Conservation (phyloP, 1,140 invertebrate species). For the Danaus plexippus region DNA sequence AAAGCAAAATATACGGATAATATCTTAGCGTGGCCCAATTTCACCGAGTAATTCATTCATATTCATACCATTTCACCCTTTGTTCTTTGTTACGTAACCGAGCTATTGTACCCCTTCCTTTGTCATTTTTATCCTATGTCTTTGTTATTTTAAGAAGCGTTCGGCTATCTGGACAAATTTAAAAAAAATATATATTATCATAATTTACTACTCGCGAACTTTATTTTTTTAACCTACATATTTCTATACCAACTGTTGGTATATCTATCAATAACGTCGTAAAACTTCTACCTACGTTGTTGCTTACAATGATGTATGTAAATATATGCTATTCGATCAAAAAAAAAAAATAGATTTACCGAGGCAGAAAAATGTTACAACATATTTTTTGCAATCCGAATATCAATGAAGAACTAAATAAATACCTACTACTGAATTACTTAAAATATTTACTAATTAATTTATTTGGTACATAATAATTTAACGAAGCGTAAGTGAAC, state of each 20-base stretch:
- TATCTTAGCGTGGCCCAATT: slow-evolving; percentile 45
- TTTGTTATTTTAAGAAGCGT: slow-evolving; percentile 23
- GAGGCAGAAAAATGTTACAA: too few species aligned
- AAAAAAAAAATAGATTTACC: too few species aligned
- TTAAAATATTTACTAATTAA: too few species aligned
- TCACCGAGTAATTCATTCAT: slow-evolving; percentile 60
- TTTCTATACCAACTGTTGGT: slow-evolving; percentile 1
- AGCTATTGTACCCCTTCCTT: slow-evolving; percentile 42
- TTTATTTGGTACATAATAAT: too few species aligned
- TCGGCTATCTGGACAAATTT: slow-evolving; percentile 14
- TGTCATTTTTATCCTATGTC: slow-evolving; percentile 29
- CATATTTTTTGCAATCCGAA: too few species aligned
- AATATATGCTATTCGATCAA: too few species aligned
- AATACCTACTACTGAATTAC: too few species aligned
- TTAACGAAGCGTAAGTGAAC: too few species aligned
- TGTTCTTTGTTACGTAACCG: slow-evolving; percentile 54
- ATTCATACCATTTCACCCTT: slow-evolving; percentile 65
- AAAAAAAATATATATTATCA: slow-evolving; percentile 2
- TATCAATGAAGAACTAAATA: neutral
- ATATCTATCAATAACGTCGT: neutral
- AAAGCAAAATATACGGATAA: slow-evolving; percentile 9
- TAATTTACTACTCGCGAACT: neutral
- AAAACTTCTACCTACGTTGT: neutral
- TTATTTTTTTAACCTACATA: slow-evolving; percentile 1
- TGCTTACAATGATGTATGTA: too few species aligned